Conservation (phyloP, 2,113 vertebrate genomes). For the Anolis sagrei region DNA sequence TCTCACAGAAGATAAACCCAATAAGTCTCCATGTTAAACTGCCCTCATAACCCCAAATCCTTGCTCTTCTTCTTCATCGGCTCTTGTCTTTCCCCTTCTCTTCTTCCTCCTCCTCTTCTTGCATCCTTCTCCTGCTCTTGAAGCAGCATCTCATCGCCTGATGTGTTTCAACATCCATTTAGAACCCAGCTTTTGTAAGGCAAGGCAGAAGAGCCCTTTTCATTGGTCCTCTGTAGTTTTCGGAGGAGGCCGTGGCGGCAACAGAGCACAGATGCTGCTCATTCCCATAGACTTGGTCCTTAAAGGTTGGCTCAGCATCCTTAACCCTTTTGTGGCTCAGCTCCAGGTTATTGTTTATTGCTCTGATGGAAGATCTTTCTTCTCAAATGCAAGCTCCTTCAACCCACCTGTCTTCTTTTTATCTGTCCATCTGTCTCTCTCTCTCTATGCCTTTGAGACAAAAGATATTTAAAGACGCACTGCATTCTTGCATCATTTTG, state of each 20-base stretch:
- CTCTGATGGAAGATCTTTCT: background rate
- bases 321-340: conserved; percentile 1
- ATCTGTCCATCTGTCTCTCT: background rate
- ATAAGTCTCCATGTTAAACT: no score
- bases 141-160: background rate
- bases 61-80: background rate
- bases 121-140: no score
- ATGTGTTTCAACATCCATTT: conserved; percentile 2
- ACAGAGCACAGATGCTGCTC: background rate
- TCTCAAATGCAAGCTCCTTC: no score
- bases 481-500: background rate
- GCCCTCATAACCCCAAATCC: background rate
- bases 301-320: background rate
- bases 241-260: background rate
- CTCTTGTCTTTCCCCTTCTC: background rate
- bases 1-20: no score
- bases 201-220: background rate
- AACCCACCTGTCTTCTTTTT: no score
- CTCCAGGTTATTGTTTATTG: background rate
- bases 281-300: background rate
- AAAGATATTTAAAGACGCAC: no score
- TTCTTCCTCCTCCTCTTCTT: background rate
- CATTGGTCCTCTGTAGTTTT: background rate
- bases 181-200: conserved; percentile 39
- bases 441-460: no score